phyloP scores from a whole-genome alignment of 2,888 invertebrate species.

The Eubasilissa splendida region DNA sequence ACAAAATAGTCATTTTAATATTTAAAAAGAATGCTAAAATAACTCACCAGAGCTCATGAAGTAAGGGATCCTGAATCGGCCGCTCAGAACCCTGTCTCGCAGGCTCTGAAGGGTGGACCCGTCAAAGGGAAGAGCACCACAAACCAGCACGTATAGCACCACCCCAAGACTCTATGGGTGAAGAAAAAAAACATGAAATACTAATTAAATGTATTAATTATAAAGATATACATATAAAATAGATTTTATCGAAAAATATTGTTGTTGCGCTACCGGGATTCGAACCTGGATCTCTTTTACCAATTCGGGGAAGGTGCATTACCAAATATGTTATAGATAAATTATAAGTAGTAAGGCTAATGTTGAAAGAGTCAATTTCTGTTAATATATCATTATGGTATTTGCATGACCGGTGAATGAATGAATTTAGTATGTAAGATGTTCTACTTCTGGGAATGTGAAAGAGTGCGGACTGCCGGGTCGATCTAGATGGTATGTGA shows the following conservation, averaged over 20 bases:
- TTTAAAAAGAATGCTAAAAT: background rate
- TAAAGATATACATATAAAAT: background rate
- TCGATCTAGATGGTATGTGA: too few species aligned
- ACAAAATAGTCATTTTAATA: background rate
- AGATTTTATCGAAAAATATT: background rate
- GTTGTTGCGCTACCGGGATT: background rate
- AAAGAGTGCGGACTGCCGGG: too few species aligned
- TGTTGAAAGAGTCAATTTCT: too few species aligned
- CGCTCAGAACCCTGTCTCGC: slow-evolving; percentile 92
- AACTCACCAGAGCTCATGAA: slow-evolving; percentile 95
- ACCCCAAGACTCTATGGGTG: slow-evolving; percentile 91
- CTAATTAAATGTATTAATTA: background rate
- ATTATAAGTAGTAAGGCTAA: too few species aligned
- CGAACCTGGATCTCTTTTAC: background rate
- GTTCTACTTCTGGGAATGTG: too few species aligned
- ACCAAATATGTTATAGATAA: background rate
- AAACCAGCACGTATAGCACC: slow-evolving; percentile 95
- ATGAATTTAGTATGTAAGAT: too few species aligned
- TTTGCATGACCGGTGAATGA: too few species aligned
- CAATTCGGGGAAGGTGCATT: background rate
- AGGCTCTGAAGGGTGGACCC: slow-evolving; percentile 93
- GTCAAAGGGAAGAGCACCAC: slow-evolving; percentile 96
- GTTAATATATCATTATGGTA: too few species aligned
- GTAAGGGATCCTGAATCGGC: slow-evolving; percentile 96
- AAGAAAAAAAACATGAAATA: slow-evolving; percentile 57